Evolutionary conservation across 1,140 invertebrate species (phyloP).

Genomic region (Dinothrombium tinctorium): DNA sequence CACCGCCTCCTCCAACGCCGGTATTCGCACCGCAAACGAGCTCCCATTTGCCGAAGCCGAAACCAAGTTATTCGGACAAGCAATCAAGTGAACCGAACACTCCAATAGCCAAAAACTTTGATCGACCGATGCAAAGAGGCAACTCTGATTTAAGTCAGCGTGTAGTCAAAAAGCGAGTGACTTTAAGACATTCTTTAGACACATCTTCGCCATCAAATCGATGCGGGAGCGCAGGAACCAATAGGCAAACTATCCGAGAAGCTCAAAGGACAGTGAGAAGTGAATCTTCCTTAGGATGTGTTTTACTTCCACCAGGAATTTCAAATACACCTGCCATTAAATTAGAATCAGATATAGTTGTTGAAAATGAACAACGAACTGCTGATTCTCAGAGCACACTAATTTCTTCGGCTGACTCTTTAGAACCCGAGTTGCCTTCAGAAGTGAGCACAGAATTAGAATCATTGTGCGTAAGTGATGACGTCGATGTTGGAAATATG

Average conservation of each 20-base stretch:
- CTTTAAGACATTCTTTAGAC: slow-evolving; percentile 33
- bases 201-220: slow-evolving; percentile 3
- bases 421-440: slow-evolving; percentile 6
- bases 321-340: slow-evolving; percentile 5
- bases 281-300: not conserved
- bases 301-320: not conserved
- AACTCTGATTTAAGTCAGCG: slow-evolving; percentile 52
- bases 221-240: not conserved
- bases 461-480: slow-evolving; percentile 8
- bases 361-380: not conserved
- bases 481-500: not conserved
- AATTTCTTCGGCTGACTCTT: slow-evolving; percentile 9
- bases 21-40: not conserved
- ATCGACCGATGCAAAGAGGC: slow-evolving; percentile 41
- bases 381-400: not conserved
- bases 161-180: slow-evolving; percentile 46
- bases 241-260: not conserved
- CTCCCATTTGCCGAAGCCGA: slow-evolving; percentile 22
- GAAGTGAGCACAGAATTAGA: slow-evolving; percentile 10
- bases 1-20: slow-evolving; percentile 12
- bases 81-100: slow-evolving; percentile 53
- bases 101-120: slow-evolving; percentile 29
- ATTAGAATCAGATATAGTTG: slow-evolving; percentile 1
- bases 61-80: slow-evolving; percentile 41
- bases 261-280: not conserved